These are phyloP conservation scores for Carassius carassius DNA, from an alignment of 2,113 vertebrate genomes.

Conservation along the genomic window DNA sequence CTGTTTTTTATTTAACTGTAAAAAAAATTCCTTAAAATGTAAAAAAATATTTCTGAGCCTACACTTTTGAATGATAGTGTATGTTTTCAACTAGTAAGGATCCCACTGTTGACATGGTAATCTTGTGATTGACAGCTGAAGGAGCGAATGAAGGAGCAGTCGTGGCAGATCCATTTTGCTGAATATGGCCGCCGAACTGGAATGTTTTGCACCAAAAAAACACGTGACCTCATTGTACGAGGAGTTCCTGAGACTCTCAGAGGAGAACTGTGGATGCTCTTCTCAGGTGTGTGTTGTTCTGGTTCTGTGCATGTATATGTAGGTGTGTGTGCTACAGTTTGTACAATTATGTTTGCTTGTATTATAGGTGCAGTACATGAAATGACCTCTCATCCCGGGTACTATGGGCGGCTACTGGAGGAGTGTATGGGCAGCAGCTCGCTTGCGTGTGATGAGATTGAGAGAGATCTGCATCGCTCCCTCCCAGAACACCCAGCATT, in stretches of 20 bases:
- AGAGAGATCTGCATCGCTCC: constrained; percentile 93
- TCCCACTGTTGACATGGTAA: too few relatives aligned
- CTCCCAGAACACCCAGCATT: constrained; percentile 97
- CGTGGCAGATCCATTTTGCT: constrained; percentile 93
- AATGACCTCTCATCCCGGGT: constrained; percentile 92
- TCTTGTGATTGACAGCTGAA: constrained; percentile 80
- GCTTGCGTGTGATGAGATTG: constrained; percentile 95
- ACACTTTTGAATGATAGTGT: too few relatives aligned
- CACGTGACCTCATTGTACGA: constrained; percentile 86
- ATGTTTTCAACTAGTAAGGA: too few relatives aligned
- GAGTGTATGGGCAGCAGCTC: constrained; percentile 88
- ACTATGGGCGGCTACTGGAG: constrained; percentile 89
- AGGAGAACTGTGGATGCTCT: constrained; percentile 96
- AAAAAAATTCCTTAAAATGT: too few relatives aligned
- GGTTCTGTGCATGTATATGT: not conserved
- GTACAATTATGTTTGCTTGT: constrained; percentile 64
- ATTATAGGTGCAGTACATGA: constrained; percentile 90
- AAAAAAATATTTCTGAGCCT: too few relatives aligned
- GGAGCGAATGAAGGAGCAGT: constrained; percentile 98
- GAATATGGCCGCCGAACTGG: constrained; percentile 92
- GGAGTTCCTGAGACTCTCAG: constrained; percentile 91
- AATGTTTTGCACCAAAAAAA: constrained; percentile 94
- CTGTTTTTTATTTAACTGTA: too few relatives aligned
- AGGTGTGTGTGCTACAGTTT: not conserved
- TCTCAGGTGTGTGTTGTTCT: constrained; percentile 82